Evolutionary conservation across 2,888 invertebrate species (phyloP).

Genomic region (Liodrosophila aerea): DNA sequence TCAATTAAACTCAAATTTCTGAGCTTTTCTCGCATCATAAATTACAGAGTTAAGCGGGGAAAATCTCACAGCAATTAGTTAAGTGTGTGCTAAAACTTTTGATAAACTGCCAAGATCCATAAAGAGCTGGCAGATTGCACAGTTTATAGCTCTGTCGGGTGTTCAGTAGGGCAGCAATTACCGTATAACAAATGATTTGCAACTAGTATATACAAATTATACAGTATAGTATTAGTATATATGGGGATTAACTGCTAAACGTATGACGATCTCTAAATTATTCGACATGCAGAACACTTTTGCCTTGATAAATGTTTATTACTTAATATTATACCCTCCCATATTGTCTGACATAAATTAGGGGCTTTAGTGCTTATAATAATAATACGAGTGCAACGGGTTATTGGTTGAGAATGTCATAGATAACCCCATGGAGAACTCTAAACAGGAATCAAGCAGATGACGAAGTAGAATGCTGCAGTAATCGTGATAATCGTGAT

Average conservation of each 20-base stretch:
- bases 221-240: background rate
- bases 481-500: conserved; percentile 58
- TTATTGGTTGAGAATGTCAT: conserved; percentile 36
- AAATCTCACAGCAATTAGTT: conserved; percentile 16
- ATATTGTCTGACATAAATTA: conserved; percentile 31
- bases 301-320: conserved; percentile 1
- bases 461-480: conserved; percentile 58
- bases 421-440: conserved; percentile 50
- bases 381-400: background rate
- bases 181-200: conserved; percentile 1
- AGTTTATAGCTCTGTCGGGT: background rate
- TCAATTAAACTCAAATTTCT: conserved; percentile 3
- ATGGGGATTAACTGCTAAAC: too few relatives aligned
- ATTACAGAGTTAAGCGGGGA: conserved; percentile 14
- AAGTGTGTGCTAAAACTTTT: conserved; percentile 17
- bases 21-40: conserved; percentile 4
- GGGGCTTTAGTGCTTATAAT: conserved; percentile 16
- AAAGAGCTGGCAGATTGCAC: conserved; percentile 10
- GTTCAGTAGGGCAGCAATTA: too few relatives aligned
- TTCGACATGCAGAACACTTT: conserved; percentile 10
- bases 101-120: conserved; percentile 17
- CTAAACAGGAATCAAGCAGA: conserved; percentile 39
- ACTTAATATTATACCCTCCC: conserved; percentile 18
- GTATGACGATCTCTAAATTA: background rate
- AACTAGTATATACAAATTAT: conserved; percentile 1